Evolutionary conservation across 1,140 invertebrate species (phyloP).

Genomic region (Aethina tumida): DNA sequence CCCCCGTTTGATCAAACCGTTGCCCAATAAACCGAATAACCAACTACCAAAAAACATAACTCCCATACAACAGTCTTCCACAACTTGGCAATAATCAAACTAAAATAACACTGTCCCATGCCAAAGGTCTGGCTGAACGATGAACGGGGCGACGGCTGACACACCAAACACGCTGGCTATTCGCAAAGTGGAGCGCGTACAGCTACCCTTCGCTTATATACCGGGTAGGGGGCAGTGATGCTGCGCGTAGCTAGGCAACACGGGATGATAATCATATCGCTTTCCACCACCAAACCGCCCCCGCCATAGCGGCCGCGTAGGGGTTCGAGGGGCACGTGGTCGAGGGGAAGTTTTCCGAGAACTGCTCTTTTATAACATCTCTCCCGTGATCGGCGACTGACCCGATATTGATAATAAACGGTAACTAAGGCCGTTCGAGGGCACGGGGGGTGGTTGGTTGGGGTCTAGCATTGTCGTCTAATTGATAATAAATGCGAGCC

Average conservation of each 20-base stretch:
- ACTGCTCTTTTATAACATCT: constrained; percentile 30
- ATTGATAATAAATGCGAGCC: too few relatives aligned
- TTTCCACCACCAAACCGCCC: constrained; percentile 1
- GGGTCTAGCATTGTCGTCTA: too few relatives aligned
- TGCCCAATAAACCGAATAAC: too few relatives aligned
- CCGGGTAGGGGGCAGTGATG: constrained; percentile 28
- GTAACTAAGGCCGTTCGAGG: constrained; percentile 15
- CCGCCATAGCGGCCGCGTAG: constrained; percentile 4
- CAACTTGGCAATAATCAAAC: too few relatives aligned
- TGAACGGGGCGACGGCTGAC: too few relatives aligned
- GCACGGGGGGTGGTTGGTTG: constrained; percentile 11
- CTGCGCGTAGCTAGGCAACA: constrained; percentile 33
- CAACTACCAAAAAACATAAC: too few relatives aligned
- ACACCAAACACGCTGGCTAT: too few relatives aligned
- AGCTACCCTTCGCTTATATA: constrained; percentile 28
- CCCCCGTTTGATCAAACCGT: too few relatives aligned
- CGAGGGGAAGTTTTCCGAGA: constrained; percentile 19
- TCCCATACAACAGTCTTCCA: too few relatives aligned
- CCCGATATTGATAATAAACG: constrained; percentile 26
- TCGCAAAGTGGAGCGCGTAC: constrained; percentile 23
- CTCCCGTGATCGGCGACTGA: constrained; percentile 24
- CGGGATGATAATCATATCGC: constrained; percentile 34
- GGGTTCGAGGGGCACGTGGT: constrained; percentile 22
- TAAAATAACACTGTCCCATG: too few relatives aligned
- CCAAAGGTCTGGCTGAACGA: too few relatives aligned